phyloP scores from a whole-genome alignment of 2,113 vertebrate species.

The Atractosteus spatula region DNA sequence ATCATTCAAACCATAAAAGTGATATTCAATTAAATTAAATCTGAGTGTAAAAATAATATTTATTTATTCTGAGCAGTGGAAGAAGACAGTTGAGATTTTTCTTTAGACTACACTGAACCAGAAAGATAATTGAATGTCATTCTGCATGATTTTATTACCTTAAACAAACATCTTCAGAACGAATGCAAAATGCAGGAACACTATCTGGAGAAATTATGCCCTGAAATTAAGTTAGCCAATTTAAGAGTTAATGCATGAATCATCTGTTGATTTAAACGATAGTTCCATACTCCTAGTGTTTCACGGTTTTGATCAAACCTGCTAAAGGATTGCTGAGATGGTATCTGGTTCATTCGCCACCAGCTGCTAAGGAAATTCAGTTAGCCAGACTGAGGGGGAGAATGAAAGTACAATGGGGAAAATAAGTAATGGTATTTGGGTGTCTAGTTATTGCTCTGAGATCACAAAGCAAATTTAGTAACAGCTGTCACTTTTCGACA shows the following conservation, averaged over 20 bases:
- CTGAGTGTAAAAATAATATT: conserved; percentile 38
- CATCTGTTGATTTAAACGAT: background rate
- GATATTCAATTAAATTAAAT: conserved; percentile 13
- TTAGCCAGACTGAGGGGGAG: conserved; percentile 37
- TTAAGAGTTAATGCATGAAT: background rate
- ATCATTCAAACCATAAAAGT: conserved; percentile 20
- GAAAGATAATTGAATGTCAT: conserved; percentile 43
- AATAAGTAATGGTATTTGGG: conserved; percentile 33
- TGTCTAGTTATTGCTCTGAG: conserved; percentile 51
- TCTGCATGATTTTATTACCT: conserved; percentile 47
- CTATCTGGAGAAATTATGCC: conserved; percentile 24
- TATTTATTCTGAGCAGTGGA: conserved; percentile 50
- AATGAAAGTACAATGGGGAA: conserved; percentile 49
- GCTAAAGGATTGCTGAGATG: conserved; percentile 46
- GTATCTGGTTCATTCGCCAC: conserved; percentile 48
- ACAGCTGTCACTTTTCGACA: conserved; percentile 56
- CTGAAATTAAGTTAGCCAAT: conserved; percentile 11
- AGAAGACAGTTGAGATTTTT: conserved; percentile 28
- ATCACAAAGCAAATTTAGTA: conserved; percentile 60
- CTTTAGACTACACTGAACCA: conserved; percentile 35
- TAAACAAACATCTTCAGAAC: conserved; percentile 49
- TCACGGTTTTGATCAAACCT: conserved; percentile 46
- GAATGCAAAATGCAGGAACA: conserved; percentile 38
- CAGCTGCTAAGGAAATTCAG: conserved; percentile 53
- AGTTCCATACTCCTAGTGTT: conserved; percentile 12